A percentile compares a stretch with the other conserved stretches of the same genome.
Conservation (phyloP, 2,888 invertebrate genomes). For the Platycnemis pennipes region DNA sequence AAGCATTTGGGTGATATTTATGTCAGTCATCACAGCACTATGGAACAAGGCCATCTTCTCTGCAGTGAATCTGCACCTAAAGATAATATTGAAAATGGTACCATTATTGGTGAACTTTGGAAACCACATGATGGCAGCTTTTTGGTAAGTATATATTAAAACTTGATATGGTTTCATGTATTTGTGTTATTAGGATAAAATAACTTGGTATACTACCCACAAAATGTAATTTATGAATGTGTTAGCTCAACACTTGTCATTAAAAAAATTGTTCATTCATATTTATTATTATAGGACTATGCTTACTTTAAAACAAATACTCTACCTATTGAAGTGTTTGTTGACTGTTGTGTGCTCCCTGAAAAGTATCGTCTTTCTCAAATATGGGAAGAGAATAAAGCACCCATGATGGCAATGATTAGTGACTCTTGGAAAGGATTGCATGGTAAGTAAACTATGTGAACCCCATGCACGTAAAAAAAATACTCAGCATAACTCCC, state of each 20-base stretch:
- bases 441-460: not conserved
- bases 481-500: not conserved
- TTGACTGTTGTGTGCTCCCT: constrained; percentile 76
- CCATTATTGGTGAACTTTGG: constrained; percentile 69
- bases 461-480: not conserved
- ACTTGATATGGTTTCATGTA: constrained; percentile 60
- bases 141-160: constrained; percentile 67
- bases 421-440: constrained; percentile 69
- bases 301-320: constrained; percentile 77
- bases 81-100: constrained; percentile 69
- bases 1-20: constrained; percentile 75
- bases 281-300: constrained; percentile 76
- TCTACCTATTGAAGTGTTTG: constrained; percentile 76
- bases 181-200: constrained; percentile 70
- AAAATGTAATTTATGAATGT: not conserved
- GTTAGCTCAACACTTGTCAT: not conserved
- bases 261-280: not conserved
- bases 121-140: constrained; percentile 67
- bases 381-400: constrained; percentile 76
- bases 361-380: constrained; percentile 12
- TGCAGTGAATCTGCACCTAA: constrained; percentile 72
- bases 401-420: constrained; percentile 76
- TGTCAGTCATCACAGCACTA: constrained; percentile 74
- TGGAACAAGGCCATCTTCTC: constrained; percentile 71
- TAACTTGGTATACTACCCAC: not conserved